Base-by-base conservation (phyloP, 2,797 vertebrate species). In the Cyclura pinguis region DNA sequence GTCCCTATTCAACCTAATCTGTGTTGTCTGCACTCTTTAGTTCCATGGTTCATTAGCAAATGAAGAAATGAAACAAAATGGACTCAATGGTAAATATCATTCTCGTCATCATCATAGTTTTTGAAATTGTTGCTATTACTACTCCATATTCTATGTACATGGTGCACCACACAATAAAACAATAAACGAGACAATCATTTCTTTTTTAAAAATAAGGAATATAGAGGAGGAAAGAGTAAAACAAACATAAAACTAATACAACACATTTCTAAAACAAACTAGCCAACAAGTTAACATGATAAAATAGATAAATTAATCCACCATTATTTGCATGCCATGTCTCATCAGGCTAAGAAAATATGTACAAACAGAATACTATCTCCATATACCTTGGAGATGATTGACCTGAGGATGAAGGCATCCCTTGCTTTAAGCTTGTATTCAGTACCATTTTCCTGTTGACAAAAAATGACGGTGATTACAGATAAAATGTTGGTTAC, bases 401-500 rank as follows among this genome's bases (percentile, higher is more conserved):
- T 32, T 35, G 38, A 52, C 42, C 16, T 64, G 12, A 74, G 14
- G 10, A 82, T 32, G 3, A 81, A 81, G 50, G 5, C 1, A 38
- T 10, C 8, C 50, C 57, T 29, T 80, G 38, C 27, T 92, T 94
- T 74, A 88, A 50, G 52, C 52, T 50, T 80, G 24, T 27, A 1
- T 50, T 86, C 50, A 16, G 2, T 0, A 29, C 0, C 10, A 32
- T 22, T 0, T 0, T 2, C 86, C 7, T 10, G 29, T 42, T 81
- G 57, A 0, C 52, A 86, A 0, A 24, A 50, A 4, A 12, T 12
- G 50, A 80, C 74, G 89, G 8, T 5, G 0, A 89, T 91, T 50
- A 52, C 6, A 77, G 32, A 10, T 59, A 24, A 12, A 77, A 38
- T 42, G 73, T 7, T 29, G 35, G 55, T 47, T 18, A 0, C 1